Evolutionary conservation across 35 echinoderm and acorn worm species (phyloP).

Genomic region (Heliocidaris erythrogramma): DNA sequence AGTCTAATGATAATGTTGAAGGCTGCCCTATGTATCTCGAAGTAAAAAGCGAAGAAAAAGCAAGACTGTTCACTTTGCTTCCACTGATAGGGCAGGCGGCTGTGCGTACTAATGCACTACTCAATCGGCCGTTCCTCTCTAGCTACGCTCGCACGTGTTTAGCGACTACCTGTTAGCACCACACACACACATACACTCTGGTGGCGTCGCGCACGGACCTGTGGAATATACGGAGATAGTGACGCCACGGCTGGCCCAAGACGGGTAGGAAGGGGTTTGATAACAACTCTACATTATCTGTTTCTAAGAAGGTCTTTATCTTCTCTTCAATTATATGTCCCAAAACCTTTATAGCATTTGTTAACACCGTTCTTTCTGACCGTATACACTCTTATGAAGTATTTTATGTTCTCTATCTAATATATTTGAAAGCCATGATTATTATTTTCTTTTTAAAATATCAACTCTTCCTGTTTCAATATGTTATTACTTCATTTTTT

Average conservation of each 20-base stretch:
- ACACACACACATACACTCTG: not conserved
- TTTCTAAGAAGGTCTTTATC: not conserved
- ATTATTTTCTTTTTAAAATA: no score
- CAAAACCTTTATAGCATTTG: not conserved
- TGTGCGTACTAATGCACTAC: slow-evolving; percentile 3
- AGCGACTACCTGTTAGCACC: slow-evolving; percentile 44
- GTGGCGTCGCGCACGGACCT: not conserved
- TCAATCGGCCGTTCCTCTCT: not conserved
- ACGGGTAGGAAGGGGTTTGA: not conserved
- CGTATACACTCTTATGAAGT: no score
- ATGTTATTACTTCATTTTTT: not conserved
- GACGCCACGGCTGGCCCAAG: not conserved
- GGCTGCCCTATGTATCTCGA: not conserved
- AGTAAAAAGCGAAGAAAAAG: not conserved
- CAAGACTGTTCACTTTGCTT: slow-evolving; percentile 34
- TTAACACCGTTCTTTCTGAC: no score
- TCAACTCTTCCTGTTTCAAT: no score
- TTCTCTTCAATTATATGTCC: not conserved
- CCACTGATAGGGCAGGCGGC: not conserved
- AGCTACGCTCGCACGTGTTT: not conserved
- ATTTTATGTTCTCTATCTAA: no score
- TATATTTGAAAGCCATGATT: no score
- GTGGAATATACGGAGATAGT: not conserved
- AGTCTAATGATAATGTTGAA: not conserved
- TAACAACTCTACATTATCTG: not conserved